These are phyloP conservation scores for Perca fluviatilis DNA, from an alignment of 2,113 vertebrate species.

Conservation along the genomic window DNA sequence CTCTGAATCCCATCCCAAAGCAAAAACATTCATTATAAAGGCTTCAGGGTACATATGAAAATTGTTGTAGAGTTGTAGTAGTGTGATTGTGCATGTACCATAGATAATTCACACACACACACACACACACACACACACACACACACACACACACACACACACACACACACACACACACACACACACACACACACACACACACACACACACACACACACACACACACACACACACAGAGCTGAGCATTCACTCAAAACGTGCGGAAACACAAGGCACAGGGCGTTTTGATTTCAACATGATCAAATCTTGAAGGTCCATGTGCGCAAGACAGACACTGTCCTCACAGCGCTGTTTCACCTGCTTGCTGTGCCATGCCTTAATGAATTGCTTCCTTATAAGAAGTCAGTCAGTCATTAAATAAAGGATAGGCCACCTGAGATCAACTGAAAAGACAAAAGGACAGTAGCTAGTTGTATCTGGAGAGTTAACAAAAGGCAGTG, in stretches of 20 bases:
- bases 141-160: conserved; percentile 25
- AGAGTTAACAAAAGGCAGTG: conserved; percentile 34
- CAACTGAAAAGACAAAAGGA: conserved; percentile 48
- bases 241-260: conserved; percentile 39
- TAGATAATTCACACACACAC: conserved; percentile 45
- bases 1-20: conserved; percentile 15
- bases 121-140: conserved; percentile 33
- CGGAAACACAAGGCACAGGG: conserved; percentile 28
- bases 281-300: conserved; percentile 66
- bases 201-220: conserved; percentile 25
- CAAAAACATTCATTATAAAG: conserved; percentile 12
- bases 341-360: conserved; percentile 41
- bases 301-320: conserved; percentile 49
- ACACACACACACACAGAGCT: conserved; percentile 30
- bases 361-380: conserved; percentile 71
- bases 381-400: conserved; percentile 79
- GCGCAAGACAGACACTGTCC: conserved; percentile 29
- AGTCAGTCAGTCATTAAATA: conserved; percentile 75
- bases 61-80: too few relatives aligned
- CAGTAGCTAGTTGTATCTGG: conserved; percentile 29
- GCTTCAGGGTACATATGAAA: conserved; percentile 15
- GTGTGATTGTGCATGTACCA: conserved; percentile 31
- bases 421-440: conserved; percentile 58
- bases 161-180: conserved; percentile 36
- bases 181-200: conserved; percentile 36